Conservation (phyloP, 2,113 vertebrate genomes). For the Malurus melanocephalus region DNA sequence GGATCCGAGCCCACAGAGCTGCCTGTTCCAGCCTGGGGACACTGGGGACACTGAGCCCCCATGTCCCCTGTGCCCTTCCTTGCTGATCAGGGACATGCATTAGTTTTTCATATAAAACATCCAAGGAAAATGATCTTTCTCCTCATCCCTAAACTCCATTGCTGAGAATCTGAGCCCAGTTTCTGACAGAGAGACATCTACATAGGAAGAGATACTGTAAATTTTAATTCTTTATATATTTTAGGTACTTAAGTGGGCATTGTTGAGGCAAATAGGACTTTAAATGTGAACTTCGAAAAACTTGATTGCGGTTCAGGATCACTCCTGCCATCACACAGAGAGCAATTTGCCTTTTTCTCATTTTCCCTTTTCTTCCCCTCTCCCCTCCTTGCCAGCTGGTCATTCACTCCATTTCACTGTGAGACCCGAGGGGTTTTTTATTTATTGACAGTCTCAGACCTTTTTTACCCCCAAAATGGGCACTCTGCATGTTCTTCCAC, state of each 20-base stretch:
- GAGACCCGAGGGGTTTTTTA: not conserved
- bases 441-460: not conserved
- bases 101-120: not conserved
- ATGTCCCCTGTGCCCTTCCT: not conserved
- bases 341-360: not conserved
- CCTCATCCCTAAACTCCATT: not conserved
- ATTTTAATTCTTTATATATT: not conserved
- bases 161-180: not conserved
- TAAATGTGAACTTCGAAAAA: not conserved
- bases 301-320: not conserved
- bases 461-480: not conserved
- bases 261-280: not conserved
- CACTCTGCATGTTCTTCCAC: not conserved
- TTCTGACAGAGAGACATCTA: not conserved
- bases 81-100: not conserved
- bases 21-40: not conserved
- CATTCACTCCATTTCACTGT: slow-evolving; percentile 28
- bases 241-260: not conserved
- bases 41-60: rapidly evolving
- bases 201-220: not conserved
- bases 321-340: not conserved
- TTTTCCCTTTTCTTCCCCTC: not conserved
- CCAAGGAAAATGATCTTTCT: rapidly evolving
- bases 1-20: not conserved
- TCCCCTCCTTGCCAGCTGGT: not conserved